Conservation (phyloP, 2,888 invertebrate genomes). For the Lycophotia porphyrea region DNA sequence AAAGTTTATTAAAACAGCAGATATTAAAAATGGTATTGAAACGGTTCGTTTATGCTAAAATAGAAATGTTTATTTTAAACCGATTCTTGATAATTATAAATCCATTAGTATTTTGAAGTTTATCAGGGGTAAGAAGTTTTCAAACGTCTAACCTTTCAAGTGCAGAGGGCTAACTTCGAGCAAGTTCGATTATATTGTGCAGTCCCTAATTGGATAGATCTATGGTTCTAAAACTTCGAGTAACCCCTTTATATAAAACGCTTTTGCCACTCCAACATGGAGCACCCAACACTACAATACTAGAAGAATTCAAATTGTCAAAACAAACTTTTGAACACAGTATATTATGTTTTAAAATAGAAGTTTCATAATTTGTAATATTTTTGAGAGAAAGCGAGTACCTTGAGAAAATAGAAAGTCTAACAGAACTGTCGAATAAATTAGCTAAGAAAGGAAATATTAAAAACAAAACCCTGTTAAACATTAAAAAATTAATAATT, state of each 20-base stretch:
- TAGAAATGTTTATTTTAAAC: background rate
- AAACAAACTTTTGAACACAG: background rate
- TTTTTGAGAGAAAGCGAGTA: background rate
- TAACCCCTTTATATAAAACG: background rate
- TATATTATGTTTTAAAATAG: background rate
- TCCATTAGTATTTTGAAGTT: background rate
- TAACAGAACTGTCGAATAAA: background rate
- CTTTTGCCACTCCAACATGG: background rate
- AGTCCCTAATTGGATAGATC: slow-evolving; percentile 15
- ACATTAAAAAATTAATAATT: background rate
- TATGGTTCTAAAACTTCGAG: background rate
- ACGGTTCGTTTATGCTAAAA: background rate
- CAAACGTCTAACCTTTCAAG: background rate
- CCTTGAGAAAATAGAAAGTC: background rate
- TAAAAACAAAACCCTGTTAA: background rate
- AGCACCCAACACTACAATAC: background rate
- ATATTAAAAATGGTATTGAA: background rate
- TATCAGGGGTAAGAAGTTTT: background rate
- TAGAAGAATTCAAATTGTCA: background rate
- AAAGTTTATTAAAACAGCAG: slow-evolving; percentile 4
- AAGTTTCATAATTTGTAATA: background rate
- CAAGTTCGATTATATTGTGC: slow-evolving; percentile 14
- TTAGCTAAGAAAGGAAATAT: background rate
- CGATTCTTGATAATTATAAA: background rate
- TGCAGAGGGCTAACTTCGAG: slow-evolving; percentile 13